Evolutionary conservation across 1,140 invertebrate genomes (phyloP).

Genomic region (Venustaconcha ellipsiformis): DNA sequence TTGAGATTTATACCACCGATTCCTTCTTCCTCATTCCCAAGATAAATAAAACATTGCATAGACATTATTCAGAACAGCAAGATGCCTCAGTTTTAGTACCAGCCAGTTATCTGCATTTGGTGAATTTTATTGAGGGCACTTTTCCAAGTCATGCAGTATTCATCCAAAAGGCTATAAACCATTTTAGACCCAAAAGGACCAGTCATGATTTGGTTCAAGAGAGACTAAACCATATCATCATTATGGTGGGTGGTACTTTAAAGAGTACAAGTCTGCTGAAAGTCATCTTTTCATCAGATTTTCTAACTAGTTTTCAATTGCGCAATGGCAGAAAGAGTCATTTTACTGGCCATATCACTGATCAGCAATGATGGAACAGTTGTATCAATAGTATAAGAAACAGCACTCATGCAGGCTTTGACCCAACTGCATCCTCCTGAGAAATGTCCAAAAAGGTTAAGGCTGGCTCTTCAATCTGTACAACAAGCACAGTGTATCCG

Average conservation of each 20-base stretch:
- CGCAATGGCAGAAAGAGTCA: slow-evolving; percentile 40
- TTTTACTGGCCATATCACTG: slow-evolving; percentile 38
- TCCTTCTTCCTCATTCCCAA: slow-evolving; percentile 39
- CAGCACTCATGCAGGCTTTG: slow-evolving; percentile 28
- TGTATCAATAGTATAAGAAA: slow-evolving; percentile 30
- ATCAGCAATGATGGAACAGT: slow-evolving; percentile 45
- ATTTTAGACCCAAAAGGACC: slow-evolving; percentile 4
- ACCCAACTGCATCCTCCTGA: slow-evolving; percentile 23
- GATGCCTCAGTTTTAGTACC: slow-evolving; percentile 39
- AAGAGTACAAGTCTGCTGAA: too few relatives aligned
- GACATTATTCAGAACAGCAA: neutral
- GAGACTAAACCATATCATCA: too few relatives aligned
- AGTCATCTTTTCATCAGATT: too few relatives aligned
- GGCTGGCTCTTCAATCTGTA: slow-evolving; percentile 17
- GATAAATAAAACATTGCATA: slow-evolving; percentile 10
- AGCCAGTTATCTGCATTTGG: slow-evolving; percentile 25
- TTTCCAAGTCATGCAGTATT: slow-evolving; percentile 20
- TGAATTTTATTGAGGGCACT: slow-evolving; percentile 24
- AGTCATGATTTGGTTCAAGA: too few relatives aligned
- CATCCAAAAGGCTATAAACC: slow-evolving; percentile 27
- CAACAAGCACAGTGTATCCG: slow-evolving; percentile 28
- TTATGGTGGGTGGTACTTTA: too few relatives aligned
- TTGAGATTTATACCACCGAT: slow-evolving; percentile 46
- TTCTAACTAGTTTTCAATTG: neutral
- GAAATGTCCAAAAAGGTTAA: slow-evolving; percentile 13